Percentiles rank a stretch among this genome's conserved stretches.
Conservation (phyloP, 2,888 invertebrate genomes). For the Calephelis perditalis region DNA sequence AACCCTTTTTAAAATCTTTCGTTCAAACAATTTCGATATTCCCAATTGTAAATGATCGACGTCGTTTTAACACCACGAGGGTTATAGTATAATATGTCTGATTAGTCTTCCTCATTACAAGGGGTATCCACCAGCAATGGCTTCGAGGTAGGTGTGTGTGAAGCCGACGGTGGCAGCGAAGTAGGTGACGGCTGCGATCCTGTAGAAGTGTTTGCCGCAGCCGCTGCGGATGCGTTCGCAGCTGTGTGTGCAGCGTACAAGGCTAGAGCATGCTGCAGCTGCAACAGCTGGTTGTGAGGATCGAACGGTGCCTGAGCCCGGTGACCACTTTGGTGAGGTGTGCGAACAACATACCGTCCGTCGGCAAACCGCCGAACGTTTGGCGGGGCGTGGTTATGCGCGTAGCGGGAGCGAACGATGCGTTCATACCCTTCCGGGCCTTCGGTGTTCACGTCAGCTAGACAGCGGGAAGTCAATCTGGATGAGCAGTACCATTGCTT, state of each 20-base stretch:
- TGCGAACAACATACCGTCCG: slow-evolving; percentile 70
- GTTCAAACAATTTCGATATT: slow-evolving; percentile 35
- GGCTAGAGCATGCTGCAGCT: slow-evolving; percentile 69
- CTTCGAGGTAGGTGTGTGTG: slow-evolving; percentile 53
- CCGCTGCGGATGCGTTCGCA: slow-evolving; percentile 50
- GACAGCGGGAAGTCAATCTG: slow-evolving; percentile 67
- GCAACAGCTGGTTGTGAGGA: slow-evolving; percentile 69
- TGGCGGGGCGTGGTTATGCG: slow-evolving; percentile 71
- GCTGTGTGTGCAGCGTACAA: slow-evolving; percentile 64
- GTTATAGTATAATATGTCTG: slow-evolving; percentile 10
- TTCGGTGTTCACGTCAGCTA: slow-evolving; percentile 71
- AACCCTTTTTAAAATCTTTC: slow-evolving; percentile 6
- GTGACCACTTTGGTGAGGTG: slow-evolving; percentile 71
- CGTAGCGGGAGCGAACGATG: slow-evolving; percentile 68
- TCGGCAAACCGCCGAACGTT: slow-evolving; percentile 72
- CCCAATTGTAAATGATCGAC: slow-evolving; percentile 20
- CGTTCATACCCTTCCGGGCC: slow-evolving; percentile 73
- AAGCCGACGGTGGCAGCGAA: slow-evolving; percentile 45
- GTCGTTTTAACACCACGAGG: slow-evolving; percentile 20
- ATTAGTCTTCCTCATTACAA: slow-evolving; percentile 66
- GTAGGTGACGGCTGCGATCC: slow-evolving; percentile 50
- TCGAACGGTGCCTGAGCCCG: slow-evolving; percentile 68
- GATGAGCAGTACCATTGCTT: slow-evolving; percentile 75
- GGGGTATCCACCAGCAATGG: slow-evolving; percentile 68
- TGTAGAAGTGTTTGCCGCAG: slow-evolving; percentile 38